Base-by-base conservation (phyloP, 1,140 invertebrate species). In the Proales similis region DNA sequence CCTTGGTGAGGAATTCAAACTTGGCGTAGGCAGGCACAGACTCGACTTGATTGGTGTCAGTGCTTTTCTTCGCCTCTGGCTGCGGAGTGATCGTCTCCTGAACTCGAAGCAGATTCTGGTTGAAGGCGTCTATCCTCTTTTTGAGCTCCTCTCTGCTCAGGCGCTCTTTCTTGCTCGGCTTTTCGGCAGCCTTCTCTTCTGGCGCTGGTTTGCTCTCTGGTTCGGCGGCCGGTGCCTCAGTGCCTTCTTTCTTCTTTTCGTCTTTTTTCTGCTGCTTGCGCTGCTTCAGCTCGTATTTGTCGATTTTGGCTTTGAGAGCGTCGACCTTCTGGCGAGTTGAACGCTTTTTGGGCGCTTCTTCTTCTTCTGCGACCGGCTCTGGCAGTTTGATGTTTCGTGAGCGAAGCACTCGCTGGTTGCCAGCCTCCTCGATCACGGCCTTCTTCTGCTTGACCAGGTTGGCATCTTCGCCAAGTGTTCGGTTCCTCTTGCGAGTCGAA, bases 401-500 rank as follows among this genome's bases (percentile, higher is more conserved):
- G 3, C 51, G 9, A 6, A 57, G 24, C 39, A 14, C 39, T 27
- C 51, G 51, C 32, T 57, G 36, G 4, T 3, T 53, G 0, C 33
- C 38, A 0, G 51, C 33, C 32, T 57, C 22, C 19, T 57, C 45
- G 39, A 57, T 39, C 27, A 42, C 36, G 11, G 51, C 19, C 32
- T 57, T 57, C 45, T 57, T 57, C 32, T 57, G 51, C 22, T 57
- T 57, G 11, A 42, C 45, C 12, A 57, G 22, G 3, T 42, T 14
- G 19, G 45, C 45, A 29, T 57, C 51, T 36, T 57, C 51, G 17
- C 45, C 36, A 36, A 42, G 39, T 29, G 45, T 42, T 14, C 51
- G 51, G 29, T 57, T 57, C n/a, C 51, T 36, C 32, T 57, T 57
- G 29, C 51, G 51, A 17, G 51, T 57, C 2, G 51, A 36, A 43